These are phyloP conservation scores for Heteromyza rotundicornis DNA, from an alignment of 2,888 invertebrate genomes.

Conservation along the genomic window DNA sequence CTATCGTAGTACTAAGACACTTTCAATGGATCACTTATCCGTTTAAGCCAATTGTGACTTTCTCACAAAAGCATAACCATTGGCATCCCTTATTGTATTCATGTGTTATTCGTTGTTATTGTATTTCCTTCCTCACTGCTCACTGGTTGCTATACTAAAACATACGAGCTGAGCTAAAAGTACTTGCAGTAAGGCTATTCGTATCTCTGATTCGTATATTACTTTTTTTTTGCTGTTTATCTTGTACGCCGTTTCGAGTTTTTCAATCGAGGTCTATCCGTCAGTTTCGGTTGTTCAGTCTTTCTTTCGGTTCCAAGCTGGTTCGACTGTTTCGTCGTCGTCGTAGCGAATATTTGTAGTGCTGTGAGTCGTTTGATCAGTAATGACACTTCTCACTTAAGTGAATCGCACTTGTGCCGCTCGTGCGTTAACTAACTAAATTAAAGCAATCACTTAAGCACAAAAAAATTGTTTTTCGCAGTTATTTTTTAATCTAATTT, in stretches of 20 bases:
- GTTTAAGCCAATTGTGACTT: no score
- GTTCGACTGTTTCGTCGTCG: conserved; percentile 38
- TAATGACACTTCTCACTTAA: no score
- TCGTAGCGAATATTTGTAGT: background rate
- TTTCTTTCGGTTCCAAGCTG: conserved; percentile 40
- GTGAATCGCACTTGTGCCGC: background rate
- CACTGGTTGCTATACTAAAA: no score
- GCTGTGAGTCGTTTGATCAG: no score
- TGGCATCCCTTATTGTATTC: no score
- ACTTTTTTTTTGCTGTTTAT: background rate
- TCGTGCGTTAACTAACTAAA: background rate
- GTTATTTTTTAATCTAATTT: no score
- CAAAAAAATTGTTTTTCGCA: no score
- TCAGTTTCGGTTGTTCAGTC: conserved; percentile 42
- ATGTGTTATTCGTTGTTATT: no score
- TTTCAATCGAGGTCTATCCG: background rate
- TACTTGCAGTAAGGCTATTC: background rate
- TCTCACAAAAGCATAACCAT: no score
- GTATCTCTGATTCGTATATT: background rate
- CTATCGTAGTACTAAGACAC: no score
- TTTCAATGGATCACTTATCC: no score
- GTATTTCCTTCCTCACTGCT: no score
- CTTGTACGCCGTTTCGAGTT: background rate
- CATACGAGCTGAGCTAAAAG: background rate
- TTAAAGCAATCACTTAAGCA: background rate